Evolutionary conservation across 2,797 vertebrate genomes (phyloP), one percentile per base, ranked within the genome.

Genomic region (Poecilia wingei): DNA sequence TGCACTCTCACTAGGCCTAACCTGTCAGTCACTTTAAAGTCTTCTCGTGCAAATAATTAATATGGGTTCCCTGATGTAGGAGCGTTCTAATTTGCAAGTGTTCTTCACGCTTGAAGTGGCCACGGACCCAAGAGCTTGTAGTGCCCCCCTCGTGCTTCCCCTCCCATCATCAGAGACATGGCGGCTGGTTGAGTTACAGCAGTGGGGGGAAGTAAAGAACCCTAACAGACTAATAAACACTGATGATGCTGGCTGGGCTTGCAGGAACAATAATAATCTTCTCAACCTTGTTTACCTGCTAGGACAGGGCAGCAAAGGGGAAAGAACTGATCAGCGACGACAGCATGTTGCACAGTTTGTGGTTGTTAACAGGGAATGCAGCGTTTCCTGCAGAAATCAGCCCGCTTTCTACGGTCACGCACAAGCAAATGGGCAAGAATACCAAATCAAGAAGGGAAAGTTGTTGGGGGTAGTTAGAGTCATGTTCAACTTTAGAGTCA

Each of bases 81-180:
- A 94, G 92, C 92, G 86, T 91, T 95, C 93, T 96, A 95, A 96
- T 96, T 96, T 96, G 93, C 93, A 95, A 96, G 94, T 95, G 95
- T 94, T 96, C 95, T 96, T 96, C 96, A 95, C 92, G 94, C 94
- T 92, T 95, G 88, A 93, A 93, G 92, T 91, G 90, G 89, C 92
- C 88, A 92, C 92, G 86, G 93, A 92, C 92, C 94, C 94, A 90
- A 90, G 86, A 94, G 94, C 92, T 93, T 95, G 94, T 94, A 94
- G 90, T 93, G 93, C 94, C 94, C 94, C 95, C 94, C 64, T 22
- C 92, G 90, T 91, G 92, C 89, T 90, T 22, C 64, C 64, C 61
- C 61, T 22, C 92, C 93, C 91, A 92, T 95, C 95, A 95, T 93
- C 92, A 86, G 91, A 93, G 92, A 94, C 93, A 92, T 93, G 90